Conservation (phyloP, 2,113 vertebrate species). For the Proteles cristata region DNA sequence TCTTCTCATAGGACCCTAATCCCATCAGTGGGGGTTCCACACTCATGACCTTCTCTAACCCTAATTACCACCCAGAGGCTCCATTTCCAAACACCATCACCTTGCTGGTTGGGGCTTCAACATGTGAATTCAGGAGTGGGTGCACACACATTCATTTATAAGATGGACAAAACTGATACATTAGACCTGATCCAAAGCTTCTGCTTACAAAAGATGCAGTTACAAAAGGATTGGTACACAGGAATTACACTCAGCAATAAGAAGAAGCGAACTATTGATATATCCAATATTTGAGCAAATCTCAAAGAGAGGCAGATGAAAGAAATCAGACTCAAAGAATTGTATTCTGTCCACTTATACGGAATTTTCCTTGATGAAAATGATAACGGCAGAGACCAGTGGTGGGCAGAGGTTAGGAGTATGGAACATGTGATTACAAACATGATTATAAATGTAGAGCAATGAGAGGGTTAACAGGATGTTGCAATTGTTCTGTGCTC, state of each 20-base stretch:
- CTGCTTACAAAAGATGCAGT: background rate
- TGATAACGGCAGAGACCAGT: background rate
- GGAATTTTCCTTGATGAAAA: background rate
- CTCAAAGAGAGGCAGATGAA: background rate
- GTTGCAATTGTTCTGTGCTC: background rate
- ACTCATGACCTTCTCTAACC: background rate
- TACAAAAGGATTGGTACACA: background rate
- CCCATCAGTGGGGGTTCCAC: background rate
- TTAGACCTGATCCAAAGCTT: background rate
- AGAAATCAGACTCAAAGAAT: background rate
- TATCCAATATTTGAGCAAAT: background rate
- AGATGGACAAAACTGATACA: background rate
- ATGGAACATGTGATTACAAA: rapidly evolving
- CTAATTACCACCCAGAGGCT: background rate
- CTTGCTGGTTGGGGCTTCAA: background rate
- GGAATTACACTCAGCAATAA: background rate
- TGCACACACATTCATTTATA: background rate
- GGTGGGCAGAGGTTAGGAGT: background rate
- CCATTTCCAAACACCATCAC: background rate
- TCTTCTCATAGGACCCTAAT: background rate
- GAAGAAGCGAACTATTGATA: background rate
- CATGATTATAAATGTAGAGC: background rate
- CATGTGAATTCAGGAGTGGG: background rate
- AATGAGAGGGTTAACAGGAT: background rate
- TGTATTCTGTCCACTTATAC: background rate